phyloP scores from a whole-genome alignment of 2,888 invertebrate genomes.

The Clepsis dumicolana region DNA sequence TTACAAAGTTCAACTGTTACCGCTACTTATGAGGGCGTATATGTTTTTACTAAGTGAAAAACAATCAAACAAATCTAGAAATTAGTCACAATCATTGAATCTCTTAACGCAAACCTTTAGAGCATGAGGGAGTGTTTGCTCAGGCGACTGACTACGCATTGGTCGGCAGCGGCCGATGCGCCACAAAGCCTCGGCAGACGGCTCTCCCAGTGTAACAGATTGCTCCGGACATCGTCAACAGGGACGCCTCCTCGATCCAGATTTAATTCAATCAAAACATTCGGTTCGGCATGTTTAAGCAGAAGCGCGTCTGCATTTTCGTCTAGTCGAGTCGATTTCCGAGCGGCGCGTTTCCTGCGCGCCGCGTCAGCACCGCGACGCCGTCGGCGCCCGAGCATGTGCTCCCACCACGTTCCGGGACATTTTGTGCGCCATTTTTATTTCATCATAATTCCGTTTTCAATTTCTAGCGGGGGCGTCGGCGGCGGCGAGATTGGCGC shows the following conservation, averaged over 20 bases:
- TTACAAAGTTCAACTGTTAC: no score
- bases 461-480: conserved; percentile 74
- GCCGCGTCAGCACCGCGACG: conserved; percentile 50
- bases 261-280: conserved; percentile 64
- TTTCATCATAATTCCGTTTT: conserved; percentile 80
- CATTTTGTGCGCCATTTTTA: conserved; percentile 70
- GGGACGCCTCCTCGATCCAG: conserved; percentile 52
- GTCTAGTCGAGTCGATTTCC: conserved; percentile 66
- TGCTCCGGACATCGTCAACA: conserved; percentile 42
- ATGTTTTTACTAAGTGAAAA: neutral
- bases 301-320: conserved; percentile 70
- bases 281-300: conserved; percentile 61
- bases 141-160: conserved; percentile 30
- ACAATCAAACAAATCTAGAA: conserved; percentile 3
- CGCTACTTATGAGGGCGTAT: neutral
- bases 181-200: conserved; percentile 44
- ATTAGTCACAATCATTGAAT: conserved; percentile 35
- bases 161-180: conserved; percentile 36
- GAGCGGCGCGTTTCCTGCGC: conserved; percentile 69
- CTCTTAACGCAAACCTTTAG: conserved; percentile 30
- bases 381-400: conserved; percentile 43
- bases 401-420: conserved; percentile 48
- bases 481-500: conserved; percentile 75
- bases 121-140: conserved; percentile 29
- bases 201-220: conserved; percentile 37